Evolutionary conservation across 2,888 invertebrate species (phyloP).

Genomic region (Eutolmus rufibarbis): DNA sequence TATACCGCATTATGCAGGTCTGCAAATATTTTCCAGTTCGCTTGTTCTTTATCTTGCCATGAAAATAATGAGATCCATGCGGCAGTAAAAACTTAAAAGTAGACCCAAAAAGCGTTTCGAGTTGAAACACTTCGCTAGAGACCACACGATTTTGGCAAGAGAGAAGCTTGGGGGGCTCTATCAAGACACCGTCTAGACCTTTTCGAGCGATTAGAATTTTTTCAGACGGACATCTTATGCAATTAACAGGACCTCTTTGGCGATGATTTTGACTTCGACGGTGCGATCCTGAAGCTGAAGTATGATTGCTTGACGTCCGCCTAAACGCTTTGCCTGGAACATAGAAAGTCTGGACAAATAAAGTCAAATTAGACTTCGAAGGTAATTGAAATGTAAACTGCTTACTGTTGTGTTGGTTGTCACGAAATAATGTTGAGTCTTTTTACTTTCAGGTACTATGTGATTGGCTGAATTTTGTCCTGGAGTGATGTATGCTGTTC

Average conservation of each 20-base stretch:
- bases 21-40: constrained; percentile 45
- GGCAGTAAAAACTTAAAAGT: constrained; percentile 49
- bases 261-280: neutral
- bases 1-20: constrained; percentile 49
- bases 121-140: constrained; percentile 45
- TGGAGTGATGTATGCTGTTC: constrained; percentile 45
- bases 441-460: constrained; percentile 45
- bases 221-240: constrained; percentile 50
- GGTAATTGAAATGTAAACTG: neutral
- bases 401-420: constrained; percentile 45
- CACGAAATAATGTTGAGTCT: constrained; percentile 45
- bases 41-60: constrained; percentile 48
- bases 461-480: constrained; percentile 26
- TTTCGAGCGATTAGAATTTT: constrained; percentile 49
- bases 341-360: constrained; percentile 11
- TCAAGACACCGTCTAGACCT: constrained; percentile 49
- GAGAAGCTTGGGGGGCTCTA: constrained; percentile 48
- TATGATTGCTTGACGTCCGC: neutral
- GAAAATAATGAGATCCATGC: constrained; percentile 49
- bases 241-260: constrained; percentile 31
- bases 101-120: constrained; percentile 50
- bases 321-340: neutral
- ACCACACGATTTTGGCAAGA: constrained; percentile 49
- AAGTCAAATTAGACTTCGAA: neutral
- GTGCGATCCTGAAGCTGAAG: neutral